Evolutionary conservation across 2,113 vertebrate genomes (phyloP), one percentile per base, ranked within the genome.

Genomic region (Casuarius casuarius): DNA sequence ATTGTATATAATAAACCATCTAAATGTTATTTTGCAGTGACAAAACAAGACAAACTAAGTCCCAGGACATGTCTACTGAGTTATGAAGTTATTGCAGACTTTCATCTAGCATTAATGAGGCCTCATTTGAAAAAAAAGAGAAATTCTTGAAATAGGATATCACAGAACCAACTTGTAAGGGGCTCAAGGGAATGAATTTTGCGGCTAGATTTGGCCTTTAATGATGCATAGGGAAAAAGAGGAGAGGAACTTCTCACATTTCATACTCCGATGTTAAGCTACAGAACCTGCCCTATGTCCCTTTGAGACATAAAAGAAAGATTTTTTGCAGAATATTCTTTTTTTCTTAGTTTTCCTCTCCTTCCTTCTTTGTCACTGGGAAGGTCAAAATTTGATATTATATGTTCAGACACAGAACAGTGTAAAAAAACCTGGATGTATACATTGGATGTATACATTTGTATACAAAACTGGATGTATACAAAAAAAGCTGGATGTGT

Each of bases 21-120:
- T 94, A 44, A 49, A 46, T 68, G 66, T 62, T 82, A 75, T 95
- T 96, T 92, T 94, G 52, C 48, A 91, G 77, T 48, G 82, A 73
- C 26, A 76, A 94, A 92, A 62, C 12, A 79, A 71, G 21, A 84
- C 74, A 87, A 95, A 58, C 68, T 79, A 82, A 66, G 58, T 87
- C 91, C 66, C 87, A 86, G 42, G 46, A 82, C 71, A 63, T 49
- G 28, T 66, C 76, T 89, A 42, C 44, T 87, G 66, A 89, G 66
- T 91, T 89, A 67, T 49, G 33, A 93, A 93, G 23, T 66, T 82
- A 62, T 79, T 91, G 48, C 12, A 87, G 66, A 66, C 67, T 66
- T 84, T 89, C 52, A 73, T 76, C 66, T 87, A 89, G 48, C 35
- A 44, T 58, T 83, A 92, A 92, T 76, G 89, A 95, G 40, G 20